phyloP scores from a whole-genome alignment of 2,797 vertebrate species.

The Bradypus variegatus region DNA sequence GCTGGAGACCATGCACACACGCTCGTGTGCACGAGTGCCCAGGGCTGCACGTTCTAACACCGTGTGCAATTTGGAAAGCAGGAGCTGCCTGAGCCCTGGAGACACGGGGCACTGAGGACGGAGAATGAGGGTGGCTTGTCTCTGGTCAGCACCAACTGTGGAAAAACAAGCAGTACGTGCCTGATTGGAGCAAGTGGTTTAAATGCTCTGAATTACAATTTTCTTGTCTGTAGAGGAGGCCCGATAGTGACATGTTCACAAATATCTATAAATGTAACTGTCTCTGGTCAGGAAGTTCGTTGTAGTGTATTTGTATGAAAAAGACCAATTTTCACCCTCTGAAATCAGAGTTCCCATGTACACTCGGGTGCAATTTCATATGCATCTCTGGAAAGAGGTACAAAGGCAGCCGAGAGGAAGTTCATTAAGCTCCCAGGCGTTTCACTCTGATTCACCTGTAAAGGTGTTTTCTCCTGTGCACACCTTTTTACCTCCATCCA shows the following conservation, averaged over 20 bases:
- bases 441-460: background rate
- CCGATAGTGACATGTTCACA: background rate
- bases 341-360: background rate
- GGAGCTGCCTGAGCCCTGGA: background rate
- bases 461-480: background rate
- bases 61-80: background rate
- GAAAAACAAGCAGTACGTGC: background rate
- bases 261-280: background rate
- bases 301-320: background rate
- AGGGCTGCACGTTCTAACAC: accelerated
- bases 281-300: background rate
- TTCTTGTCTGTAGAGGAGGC: background rate
- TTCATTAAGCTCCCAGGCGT: background rate
- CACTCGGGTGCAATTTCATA: no score
- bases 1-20: accelerated
- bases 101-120: no score
- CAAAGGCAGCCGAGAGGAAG: background rate
- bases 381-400: background rate
- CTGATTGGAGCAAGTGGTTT: background rate
- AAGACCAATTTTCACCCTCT: background rate
- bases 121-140: background rate
- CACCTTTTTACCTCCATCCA: background rate
- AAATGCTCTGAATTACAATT: background rate
- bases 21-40: accelerated
- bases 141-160: background rate